Base-by-base conservation (phyloP, 2,113 vertebrate species). In the Phalacrocorax pelagicus region DNA sequence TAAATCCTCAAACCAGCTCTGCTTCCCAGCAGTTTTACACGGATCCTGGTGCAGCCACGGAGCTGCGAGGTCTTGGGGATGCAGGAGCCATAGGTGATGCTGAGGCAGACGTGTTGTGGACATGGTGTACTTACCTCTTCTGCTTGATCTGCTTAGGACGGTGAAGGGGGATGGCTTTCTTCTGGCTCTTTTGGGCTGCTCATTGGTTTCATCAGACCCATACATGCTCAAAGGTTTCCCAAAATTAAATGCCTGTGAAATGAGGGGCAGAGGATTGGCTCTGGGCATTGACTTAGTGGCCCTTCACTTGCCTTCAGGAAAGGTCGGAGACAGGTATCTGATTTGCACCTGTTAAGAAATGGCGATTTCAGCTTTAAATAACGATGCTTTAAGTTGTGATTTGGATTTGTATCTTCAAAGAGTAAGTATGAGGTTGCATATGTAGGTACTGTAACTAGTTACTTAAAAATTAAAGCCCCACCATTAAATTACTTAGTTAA, bases 61-160 rank as follows among this genome's bases (percentile, higher is more conserved):
- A 19, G 16, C 38, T 18, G 18, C 4, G 5, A 38, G 62, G 17
- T 22, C 42, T n/a, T 14, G 10, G 52, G 22, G 12, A 1, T 38
- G 72, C 3, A 15, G 47, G n/a, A 66, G 9, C 59, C 0, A 0
- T 2, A 9, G 58, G 29, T 20, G 82, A 32, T 88, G 70, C 57
- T 75, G 21, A 12, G 67, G 32, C 14, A 34, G 16, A 9, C 2
- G 1, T 10, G 1, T 2, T 21, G 17, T 7, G 40, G 15, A 10
- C 27, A 0, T 0, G 2, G 14, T 26, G 55, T 14, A 0, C 16
- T 12, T 19, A 0, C 7, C 30, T 69, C 30, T 47, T 51, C 34
- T 81, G 13, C 38, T 23, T 14, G 4, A 3, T n/a, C 12, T 36
- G 58, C 15, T 46, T 5, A 0, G n/a, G 36, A 1, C 46, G 42